A percentile compares a stretch with the other conserved stretches of the same genome.
Conservation (phyloP, 2,888 invertebrate species). For the Cylloceria caligata region DNA sequence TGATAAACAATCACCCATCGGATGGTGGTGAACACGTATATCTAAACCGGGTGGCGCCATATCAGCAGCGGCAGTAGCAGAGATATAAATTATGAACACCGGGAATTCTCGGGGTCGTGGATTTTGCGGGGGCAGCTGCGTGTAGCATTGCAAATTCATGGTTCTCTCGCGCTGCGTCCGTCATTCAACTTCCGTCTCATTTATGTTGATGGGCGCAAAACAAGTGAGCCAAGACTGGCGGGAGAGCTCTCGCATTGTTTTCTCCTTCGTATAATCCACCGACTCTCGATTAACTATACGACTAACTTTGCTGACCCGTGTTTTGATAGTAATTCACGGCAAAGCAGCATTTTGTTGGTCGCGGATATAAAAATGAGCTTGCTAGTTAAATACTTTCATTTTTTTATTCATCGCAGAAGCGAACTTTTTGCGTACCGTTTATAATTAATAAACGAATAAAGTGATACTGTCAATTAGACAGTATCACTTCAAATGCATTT, state of each 20-base stretch:
- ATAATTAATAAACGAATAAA: too few relatives aligned
- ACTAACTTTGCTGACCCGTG: slow-evolving; percentile 42
- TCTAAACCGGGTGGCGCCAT: slow-evolving; percentile 17
- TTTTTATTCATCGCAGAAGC: too few relatives aligned
- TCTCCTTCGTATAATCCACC: slow-evolving; percentile 39
- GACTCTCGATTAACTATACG: slow-evolving; percentile 51
- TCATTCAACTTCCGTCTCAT: slow-evolving; percentile 65
- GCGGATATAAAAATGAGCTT: slow-evolving; percentile 14
- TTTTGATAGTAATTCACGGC: neutral
- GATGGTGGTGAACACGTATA: slow-evolving; percentile 31
- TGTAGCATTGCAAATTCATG: slow-evolving; percentile 67
- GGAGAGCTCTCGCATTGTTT: neutral
- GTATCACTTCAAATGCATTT: neutral
- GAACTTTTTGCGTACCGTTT: too few relatives aligned
- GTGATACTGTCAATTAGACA: too few relatives aligned
- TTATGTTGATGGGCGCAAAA: slow-evolving; percentile 64
- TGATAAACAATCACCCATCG: slow-evolving; percentile 62
- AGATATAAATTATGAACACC: slow-evolving; percentile 68
- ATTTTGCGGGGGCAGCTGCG: slow-evolving; percentile 59
- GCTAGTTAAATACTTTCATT: neutral
- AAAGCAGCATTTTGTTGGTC: neutral
- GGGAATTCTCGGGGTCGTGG: slow-evolving; percentile 58
- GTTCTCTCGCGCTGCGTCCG: slow-evolving; percentile 48
- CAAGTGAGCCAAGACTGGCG: slow-evolving; percentile 36
- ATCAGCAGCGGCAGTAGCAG: slow-evolving; percentile 32